These are phyloP conservation scores for Drosophila buzzatii DNA, from an alignment of 2,888 invertebrate species.

Conservation along the genomic window DNA sequence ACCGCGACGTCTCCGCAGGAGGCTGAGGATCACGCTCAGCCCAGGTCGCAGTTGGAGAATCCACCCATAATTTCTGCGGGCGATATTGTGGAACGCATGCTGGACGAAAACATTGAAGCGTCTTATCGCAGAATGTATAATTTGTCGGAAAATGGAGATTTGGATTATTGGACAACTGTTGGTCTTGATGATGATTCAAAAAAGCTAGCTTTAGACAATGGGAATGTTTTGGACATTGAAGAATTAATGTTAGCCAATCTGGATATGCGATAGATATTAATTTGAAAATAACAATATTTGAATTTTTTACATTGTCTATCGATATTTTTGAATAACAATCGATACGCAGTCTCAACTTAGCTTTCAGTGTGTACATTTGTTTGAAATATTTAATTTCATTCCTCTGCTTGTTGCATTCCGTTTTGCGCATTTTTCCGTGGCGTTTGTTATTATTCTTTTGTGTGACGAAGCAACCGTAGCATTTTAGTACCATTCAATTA, in stretches of 20 bases:
- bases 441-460: slow-evolving; percentile 60
- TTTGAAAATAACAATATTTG: background rate
- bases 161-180: slow-evolving; percentile 58
- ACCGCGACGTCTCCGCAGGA: background rate
- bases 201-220: slow-evolving; percentile 66
- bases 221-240: slow-evolving; percentile 48
- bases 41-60: background rate
- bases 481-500: slow-evolving; percentile 37
- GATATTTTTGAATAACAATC: slow-evolving; percentile 14
- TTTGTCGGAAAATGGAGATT: slow-evolving; percentile 27
- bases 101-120: slow-evolving; percentile 82
- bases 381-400: slow-evolving; percentile 5
- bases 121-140: slow-evolving; percentile 80
- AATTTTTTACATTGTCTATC: slow-evolving; percentile 3
- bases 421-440: slow-evolving; percentile 49
- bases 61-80: slow-evolving; percentile 18
- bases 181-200: slow-evolving; percentile 81
- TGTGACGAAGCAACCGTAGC: slow-evolving; percentile 44
- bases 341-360: background rate
- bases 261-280: slow-evolving; percentile 18
- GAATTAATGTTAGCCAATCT: slow-evolving; percentile 45
- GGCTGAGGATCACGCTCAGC: background rate
- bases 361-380: slow-evolving; percentile 42
- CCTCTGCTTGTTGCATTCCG: slow-evolving; percentile 69
- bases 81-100: slow-evolving; percentile 79